Evolutionary conservation across 2,888 invertebrate species (phyloP), one percentile per base, ranked within the genome.

Genomic region (Atherix ibis): DNA sequence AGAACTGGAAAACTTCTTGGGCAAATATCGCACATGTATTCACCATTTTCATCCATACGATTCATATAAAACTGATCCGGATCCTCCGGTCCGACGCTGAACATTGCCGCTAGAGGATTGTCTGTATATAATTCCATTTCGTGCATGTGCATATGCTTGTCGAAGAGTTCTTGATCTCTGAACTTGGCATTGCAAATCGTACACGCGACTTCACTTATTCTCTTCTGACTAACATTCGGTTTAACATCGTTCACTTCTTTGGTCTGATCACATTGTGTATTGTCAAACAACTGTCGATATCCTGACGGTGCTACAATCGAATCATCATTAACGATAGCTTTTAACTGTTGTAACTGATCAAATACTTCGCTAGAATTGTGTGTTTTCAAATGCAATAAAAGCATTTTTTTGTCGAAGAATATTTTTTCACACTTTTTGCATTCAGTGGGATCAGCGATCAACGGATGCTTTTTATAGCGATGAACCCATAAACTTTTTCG

Each of bases 401-500:
- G 42, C 56, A 59, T 60, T 38, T 57, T 58, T 6, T 50, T 52
- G 32, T 59, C 58, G 22, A 59, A 62, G 48, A 62, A 62, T 12
- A 52, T 47, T 40, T 62, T 62, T n/a, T 58, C 53, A 40, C 62
- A 62, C 9, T 58, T 43, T 14, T 48, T 47, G 42, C 62, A 62
- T 36, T 53, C 53, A 1, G 54, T 54, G 4, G 62, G 62, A 42
- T 59, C 53, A 1, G 62, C 53, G 14, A 58, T 51, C 38, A 56
- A 54, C 4, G 62, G 62, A 52, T 62, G 62, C 43, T 62, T 62
- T 39, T 62, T 62, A 36, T 62, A 59, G 13, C 62, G 56, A 49
- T 62, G 62, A 31, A 62, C 62, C 62, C 62, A 62, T 24, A 62
- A 49, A 40, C 61, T 61, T 43, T 61, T 61, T 12, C 61, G 51